These are phyloP conservation scores for Microcaecilia unicolor DNA, from an alignment of 2,797 vertebrate species.

Conservation along the genomic window DNA sequence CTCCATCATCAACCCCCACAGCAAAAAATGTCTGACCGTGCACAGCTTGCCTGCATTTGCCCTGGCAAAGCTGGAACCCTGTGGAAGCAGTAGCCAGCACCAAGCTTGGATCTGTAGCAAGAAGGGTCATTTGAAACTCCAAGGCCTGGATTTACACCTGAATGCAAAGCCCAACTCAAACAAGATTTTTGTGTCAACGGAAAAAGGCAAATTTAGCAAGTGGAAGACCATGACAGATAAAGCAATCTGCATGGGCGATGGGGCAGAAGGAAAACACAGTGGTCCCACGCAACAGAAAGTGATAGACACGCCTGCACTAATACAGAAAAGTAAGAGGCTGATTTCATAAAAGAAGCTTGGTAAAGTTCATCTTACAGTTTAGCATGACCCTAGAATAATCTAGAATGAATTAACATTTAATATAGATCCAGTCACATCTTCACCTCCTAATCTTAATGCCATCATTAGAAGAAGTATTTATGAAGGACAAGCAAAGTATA, in stretches of 20 bases:
- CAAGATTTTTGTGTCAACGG: constrained; percentile 60
- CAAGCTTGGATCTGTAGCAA: constrained; percentile 74
- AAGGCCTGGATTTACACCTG: constrained; percentile 60
- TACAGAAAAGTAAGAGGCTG: constrained; percentile 28
- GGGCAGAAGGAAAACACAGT: neutral
- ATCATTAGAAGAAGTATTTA: too few species aligned
- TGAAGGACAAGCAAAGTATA: too few species aligned
- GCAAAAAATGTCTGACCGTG: constrained; percentile 58
- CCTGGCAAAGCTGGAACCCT: constrained; percentile 51
- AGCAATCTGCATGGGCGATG: constrained; percentile 52
- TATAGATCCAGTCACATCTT: too few species aligned
- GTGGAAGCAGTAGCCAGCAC: constrained; percentile 32
- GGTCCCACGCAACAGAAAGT: neutral
- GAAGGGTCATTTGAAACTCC: constrained; percentile 65
- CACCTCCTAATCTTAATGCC: too few species aligned
- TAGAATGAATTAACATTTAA: too few species aligned
- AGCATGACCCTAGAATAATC: neutral
- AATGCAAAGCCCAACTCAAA: constrained; percentile 49
- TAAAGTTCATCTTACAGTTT: constrained; percentile 8
- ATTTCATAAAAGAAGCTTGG: neutral
- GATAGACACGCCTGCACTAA: neutral
- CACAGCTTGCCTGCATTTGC: constrained; percentile 32
- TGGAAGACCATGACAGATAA: constrained; percentile 63
- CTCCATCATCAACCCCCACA: constrained; percentile 49
- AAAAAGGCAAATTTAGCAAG: constrained; percentile 68